Evolutionary conservation across 2,797 vertebrate species (phyloP).

Genomic region (Micrastur ruficollis): DNA sequence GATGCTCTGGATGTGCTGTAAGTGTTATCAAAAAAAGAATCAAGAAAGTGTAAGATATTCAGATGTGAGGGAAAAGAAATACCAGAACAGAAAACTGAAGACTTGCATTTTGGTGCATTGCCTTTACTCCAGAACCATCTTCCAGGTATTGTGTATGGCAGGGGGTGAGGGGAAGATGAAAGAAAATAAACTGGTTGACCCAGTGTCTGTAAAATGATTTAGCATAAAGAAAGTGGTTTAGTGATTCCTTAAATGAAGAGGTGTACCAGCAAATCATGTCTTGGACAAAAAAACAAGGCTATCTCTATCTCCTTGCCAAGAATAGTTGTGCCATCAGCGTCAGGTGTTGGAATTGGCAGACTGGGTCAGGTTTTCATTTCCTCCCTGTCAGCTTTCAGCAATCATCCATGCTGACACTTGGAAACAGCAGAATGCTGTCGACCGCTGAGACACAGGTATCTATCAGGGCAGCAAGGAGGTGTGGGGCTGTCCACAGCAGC

Average conservation of each 20-base stretch:
- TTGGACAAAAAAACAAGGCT: neutral
- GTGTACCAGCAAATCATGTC: neutral
- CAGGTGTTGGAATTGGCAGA: neutral
- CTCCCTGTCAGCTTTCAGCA: neutral
- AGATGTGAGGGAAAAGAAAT: neutral
- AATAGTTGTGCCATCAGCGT: neutral
- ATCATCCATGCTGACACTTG: neutral
- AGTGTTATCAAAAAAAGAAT: neutral
- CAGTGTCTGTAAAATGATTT: neutral
- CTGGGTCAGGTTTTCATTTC: neutral
- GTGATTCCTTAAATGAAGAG: neutral
- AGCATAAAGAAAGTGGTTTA: neutral
- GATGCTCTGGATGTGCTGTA: neutral
- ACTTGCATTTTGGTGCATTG: neutral
- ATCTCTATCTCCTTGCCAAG: neutral
- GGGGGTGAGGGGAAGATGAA: neutral
- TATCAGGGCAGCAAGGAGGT: neutral
- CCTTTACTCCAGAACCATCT: neutral
- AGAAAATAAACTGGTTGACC: neutral
- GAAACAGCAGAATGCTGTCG: neutral
- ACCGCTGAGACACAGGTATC: neutral
- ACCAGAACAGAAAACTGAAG: neutral
- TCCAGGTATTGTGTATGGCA: neutral
- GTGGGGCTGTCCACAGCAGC: neutral
- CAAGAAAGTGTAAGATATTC: neutral